Evolutionary conservation across 2,797 vertebrate genomes (phyloP).

Genomic region (Sternarchorhynchus goeldii): DNA sequence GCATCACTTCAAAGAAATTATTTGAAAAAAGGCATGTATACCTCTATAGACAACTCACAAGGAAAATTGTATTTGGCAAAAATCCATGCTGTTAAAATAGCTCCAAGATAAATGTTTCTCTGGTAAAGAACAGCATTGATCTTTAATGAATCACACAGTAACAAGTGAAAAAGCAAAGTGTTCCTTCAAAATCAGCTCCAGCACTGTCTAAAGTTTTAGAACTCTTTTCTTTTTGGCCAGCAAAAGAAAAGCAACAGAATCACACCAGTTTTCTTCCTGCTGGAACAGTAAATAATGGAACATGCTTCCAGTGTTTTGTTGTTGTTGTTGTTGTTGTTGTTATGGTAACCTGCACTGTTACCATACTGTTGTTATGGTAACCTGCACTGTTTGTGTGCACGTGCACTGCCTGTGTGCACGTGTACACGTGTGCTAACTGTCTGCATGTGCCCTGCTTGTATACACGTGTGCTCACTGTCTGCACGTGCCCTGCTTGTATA

Average conservation of each 20-base stretch:
- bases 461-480: neutral
- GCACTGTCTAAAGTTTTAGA: conserved; percentile 19
- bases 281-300: conserved; percentile 25
- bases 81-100: conserved; percentile 32
- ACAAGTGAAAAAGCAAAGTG: conserved; percentile 28
- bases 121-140: conserved; percentile 39
- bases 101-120: conserved; percentile 41
- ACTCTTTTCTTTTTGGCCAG: conserved; percentile 21
- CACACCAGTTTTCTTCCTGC: neutral
- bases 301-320: conserved; percentile 9
- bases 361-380: no score
- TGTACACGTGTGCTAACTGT: no score
- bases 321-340: no score
- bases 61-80: conserved; percentile 31
- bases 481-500: neutral
- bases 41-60: conserved; percentile 27
- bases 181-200: conserved; percentile 21
- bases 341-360: no score
- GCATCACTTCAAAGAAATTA: conserved; percentile 8
- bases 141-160: conserved; percentile 34
- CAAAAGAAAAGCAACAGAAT: conserved; percentile 22
- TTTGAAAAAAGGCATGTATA: conserved; percentile 4
- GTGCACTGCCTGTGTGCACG: no score
- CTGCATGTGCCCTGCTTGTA: no score
- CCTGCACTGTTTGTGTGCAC: no score